Base-by-base conservation (phyloP, 2,113 vertebrate species). In the Ptyas mucosa region DNA sequence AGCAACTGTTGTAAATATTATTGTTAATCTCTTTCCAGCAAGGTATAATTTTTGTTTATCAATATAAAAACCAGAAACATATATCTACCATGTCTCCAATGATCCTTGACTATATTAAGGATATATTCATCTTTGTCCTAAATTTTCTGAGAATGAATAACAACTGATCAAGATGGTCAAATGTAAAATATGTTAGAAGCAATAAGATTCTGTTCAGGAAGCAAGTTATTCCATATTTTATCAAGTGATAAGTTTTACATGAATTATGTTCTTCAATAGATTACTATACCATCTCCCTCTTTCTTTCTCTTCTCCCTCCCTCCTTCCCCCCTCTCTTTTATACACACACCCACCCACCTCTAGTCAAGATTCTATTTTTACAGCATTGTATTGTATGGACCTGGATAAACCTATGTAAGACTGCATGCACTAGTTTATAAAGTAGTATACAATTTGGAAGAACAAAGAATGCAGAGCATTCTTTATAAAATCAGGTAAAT, bases 401-500 rank as follows among this genome's bases (percentile, higher is more conserved):
- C 9, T 54, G 21, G 81, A 54, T 81, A 81, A 55, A 55, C 1
- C 55, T 85, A 34, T 64, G 46, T 49, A 46, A 29, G 14, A 0
- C 87, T 14, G 12, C 88, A 75, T 57, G 20, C 89, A 6, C 51
- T 2, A 89, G 2, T 23, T 53, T 91, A 49, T 39, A 86, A 90
- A 90, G n/a, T 91, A 46, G 24, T 51, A 81, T 21, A 61, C 26
- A 1, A 21, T 90, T 94, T 88, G 61, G 87, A 64, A 10, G 43
- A 26, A 14, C 85, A 34, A 89, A 92, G 86, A 90, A 88, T 85
- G 87, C 64, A 89, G 14, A 92, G 34, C 21, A 34, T 1, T 86
- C 1, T 11, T 61, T 91, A 51, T 94, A 52, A 87, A 52, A 87
- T 87, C 46, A 52, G 86, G 92, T 91, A 46, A 52, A 26, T 94